Conservation (phyloP, 2,888 invertebrate species). For the Myathropa florea region DNA sequence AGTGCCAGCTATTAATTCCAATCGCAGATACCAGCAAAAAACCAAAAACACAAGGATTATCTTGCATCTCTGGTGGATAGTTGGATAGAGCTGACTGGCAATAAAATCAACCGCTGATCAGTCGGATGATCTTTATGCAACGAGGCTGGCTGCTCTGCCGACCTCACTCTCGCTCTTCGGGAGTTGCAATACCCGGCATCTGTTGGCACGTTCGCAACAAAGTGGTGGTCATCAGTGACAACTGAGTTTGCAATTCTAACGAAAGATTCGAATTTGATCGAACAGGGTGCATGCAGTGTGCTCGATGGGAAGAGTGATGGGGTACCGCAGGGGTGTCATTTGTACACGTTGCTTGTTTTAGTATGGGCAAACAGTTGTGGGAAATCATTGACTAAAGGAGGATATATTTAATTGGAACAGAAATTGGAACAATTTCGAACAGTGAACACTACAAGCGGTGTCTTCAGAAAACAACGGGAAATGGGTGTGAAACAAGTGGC, state of each 20-base stretch:
- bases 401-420: too few species aligned
- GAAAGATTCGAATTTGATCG: background rate
- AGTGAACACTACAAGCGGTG: too few species aligned
- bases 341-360: too few species aligned
- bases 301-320: too few species aligned
- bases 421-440: too few species aligned
- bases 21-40: conserved; percentile 26
- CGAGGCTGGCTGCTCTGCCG: background rate
- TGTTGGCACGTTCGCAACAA: conserved; percentile 15
- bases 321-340: too few species aligned
- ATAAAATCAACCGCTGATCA: conserved; percentile 11
- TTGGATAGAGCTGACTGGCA: background rate
- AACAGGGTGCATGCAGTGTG: too few species aligned
- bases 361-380: too few species aligned
- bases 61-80: background rate
- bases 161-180: background rate
- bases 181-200: background rate
- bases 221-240: conserved; percentile 32
- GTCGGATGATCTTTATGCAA: background rate
- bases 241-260: conserved; percentile 37
- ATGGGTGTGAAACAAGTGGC: too few species aligned
- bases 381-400: too few species aligned
- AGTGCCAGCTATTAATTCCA: conserved; percentile 48
- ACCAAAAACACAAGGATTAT: background rate
- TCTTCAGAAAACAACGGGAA: too few species aligned